Evolutionary conservation across 2,888 invertebrate species (phyloP).

Genomic region (Panzeria rudis): DNA sequence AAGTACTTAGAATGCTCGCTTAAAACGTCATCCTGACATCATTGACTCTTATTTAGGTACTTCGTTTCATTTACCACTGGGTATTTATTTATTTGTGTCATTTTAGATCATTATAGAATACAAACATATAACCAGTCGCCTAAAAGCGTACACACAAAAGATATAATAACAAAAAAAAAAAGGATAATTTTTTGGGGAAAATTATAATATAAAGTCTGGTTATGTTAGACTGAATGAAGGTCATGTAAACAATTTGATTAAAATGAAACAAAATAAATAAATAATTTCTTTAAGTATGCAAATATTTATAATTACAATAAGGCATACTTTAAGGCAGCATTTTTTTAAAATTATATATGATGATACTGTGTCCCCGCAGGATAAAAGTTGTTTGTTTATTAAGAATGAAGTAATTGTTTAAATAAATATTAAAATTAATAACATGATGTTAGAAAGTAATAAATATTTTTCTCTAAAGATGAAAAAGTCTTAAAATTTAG

Average conservation of each 20-base stretch:
- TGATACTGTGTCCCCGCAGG: not conserved
- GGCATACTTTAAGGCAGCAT: not conserved
- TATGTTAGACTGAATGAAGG: constrained; percentile 2
- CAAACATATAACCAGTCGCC: not conserved
- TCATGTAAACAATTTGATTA: constrained; percentile 5
- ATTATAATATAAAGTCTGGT: not conserved
- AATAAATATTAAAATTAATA: not conserved
- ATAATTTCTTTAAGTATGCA: constrained; percentile 17
- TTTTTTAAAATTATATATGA: not conserved
- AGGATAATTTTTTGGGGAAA: not conserved
- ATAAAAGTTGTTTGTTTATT: not conserved
- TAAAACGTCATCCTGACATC: too few relatives aligned
- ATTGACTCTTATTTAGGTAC: too few relatives aligned
- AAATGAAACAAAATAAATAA: constrained; percentile 10
- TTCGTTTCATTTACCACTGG: too few relatives aligned
- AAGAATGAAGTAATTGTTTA: not conserved
- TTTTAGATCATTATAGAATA: not conserved
- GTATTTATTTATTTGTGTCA: too few relatives aligned
- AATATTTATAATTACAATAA: constrained; percentile 18
- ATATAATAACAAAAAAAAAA: not conserved
- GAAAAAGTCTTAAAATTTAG: too few relatives aligned
- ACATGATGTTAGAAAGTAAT: not conserved
- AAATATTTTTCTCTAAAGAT: not conserved
- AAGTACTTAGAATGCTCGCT: too few relatives aligned
- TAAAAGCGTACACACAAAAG: not conserved